phyloP scores from a whole-genome alignment of 1,140 invertebrate species.

The Nymphalis io region DNA sequence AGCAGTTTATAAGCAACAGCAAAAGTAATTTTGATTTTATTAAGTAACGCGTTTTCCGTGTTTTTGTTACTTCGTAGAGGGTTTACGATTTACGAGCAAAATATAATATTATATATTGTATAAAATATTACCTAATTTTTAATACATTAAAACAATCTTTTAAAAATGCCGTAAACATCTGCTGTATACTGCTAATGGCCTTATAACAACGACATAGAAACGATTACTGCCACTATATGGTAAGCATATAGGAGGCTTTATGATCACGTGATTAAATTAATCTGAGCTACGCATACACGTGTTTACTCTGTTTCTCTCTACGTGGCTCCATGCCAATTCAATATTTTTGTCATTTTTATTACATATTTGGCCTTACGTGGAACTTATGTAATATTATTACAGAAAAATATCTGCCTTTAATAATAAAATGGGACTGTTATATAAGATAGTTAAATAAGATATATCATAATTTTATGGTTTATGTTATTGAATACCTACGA shows the following conservation, averaged over 20 bases:
- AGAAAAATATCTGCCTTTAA: not conserved
- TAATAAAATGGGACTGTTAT: not conserved
- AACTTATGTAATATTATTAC: not conserved
- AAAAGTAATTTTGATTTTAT: too few species aligned
- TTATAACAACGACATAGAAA: not conserved
- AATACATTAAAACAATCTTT: too few species aligned
- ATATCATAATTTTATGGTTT: not conserved
- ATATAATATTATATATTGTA: too few species aligned
- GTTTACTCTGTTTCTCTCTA: conserved; percentile 9
- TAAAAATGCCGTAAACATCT: too few species aligned
- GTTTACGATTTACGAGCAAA: too few species aligned
- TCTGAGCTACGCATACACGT: conserved; percentile 14
- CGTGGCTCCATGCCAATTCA: conserved; percentile 19
- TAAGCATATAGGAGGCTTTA: not conserved
- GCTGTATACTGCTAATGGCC: too few species aligned
- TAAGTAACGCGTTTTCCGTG: too few species aligned
- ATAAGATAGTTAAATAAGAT: too few species aligned
- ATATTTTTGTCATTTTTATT: conserved; percentile 18
- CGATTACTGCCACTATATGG: not conserved
- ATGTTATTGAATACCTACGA: not conserved
- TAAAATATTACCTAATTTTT: too few species aligned
- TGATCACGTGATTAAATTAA: conserved; percentile 13
- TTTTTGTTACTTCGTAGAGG: too few species aligned
- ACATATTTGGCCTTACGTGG: not conserved
- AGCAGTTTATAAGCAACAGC: too few species aligned